These are phyloP conservation scores for Stenopsyche tienmushanensis DNA, from an alignment of 1,140 invertebrate genomes.

Conservation along the genomic window DNA sequence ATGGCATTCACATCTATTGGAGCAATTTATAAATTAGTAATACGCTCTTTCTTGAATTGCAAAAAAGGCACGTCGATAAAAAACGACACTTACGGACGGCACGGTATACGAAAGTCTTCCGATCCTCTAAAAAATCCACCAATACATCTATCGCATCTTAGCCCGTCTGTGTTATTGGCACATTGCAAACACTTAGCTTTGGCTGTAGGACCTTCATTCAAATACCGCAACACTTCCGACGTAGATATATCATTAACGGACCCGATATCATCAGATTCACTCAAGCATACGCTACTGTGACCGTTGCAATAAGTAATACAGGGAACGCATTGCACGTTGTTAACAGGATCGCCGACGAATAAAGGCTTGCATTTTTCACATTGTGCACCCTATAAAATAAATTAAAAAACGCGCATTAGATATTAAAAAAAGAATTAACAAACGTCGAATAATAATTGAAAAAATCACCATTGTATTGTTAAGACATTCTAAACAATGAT, in stretches of 20 bases:
- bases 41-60: not conserved
- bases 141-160: constrained; percentile 82
- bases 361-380: constrained; percentile 87
- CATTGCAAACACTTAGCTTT: constrained; percentile 85
- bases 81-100: constrained; percentile 65
- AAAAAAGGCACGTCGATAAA: not conserved
- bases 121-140: constrained; percentile 82
- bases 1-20: constrained; percentile 85
- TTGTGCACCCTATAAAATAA: constrained; percentile 62
- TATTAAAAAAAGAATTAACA: not conserved
- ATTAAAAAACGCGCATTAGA: constrained; percentile 1
- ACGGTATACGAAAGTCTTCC: constrained; percentile 72
- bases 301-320: constrained; percentile 89
- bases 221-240: constrained; percentile 56
- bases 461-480: constrained; percentile 82
- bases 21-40: constrained; percentile 54
- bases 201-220: constrained; percentile 64
- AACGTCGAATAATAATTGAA: not conserved
- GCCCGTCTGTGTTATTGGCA: constrained; percentile 80
- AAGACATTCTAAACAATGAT: constrained; percentile 80
- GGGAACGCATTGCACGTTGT: constrained; percentile 83
- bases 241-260: constrained; percentile 58
- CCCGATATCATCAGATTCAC: constrained; percentile 54
- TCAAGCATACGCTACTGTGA: constrained; percentile 80
- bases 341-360: constrained; percentile 87